Conservation (phyloP, 2,797 vertebrate species). For the Schizothorax lantsangensis region DNA sequence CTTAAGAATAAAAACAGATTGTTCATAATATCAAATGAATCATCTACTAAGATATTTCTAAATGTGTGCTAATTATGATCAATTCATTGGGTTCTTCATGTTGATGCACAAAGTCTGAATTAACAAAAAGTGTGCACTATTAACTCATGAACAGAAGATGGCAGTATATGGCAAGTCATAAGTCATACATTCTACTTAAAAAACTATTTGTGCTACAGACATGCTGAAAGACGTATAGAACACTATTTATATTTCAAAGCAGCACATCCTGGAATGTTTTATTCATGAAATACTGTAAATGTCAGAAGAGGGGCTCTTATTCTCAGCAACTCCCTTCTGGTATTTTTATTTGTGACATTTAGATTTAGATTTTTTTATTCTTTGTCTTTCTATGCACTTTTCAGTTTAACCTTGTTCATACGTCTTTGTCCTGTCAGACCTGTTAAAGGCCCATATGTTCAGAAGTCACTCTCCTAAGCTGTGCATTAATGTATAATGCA, state of each 20-base stretch:
- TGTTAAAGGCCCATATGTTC: constrained; percentile 42
- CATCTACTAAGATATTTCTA: neutral
- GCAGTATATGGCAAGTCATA: constrained; percentile 46
- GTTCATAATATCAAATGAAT: neutral
- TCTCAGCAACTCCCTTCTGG: neutral
- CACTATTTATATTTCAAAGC: constrained; percentile 20
- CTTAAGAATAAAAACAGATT: neutral
- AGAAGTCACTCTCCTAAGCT: constrained; percentile 21
- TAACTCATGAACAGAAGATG: constrained; percentile 51
- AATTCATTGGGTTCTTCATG: neutral
- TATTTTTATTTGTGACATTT: constrained; percentile 3
- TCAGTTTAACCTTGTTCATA: constrained; percentile 48
- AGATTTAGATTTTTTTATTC: neutral
- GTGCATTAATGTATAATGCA: constrained; percentile 37
- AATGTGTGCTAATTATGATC: neutral
- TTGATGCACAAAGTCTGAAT: neutral
- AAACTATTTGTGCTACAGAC: neutral
- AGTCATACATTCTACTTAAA: neutral
- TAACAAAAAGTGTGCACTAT: neutral
- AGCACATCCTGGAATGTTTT: constrained; percentile 9
- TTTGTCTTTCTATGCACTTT: neutral
- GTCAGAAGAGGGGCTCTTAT: neutral
- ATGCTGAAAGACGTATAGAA: neutral
- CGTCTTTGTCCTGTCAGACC: constrained; percentile 8
- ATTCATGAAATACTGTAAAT: constrained; percentile 39